A percentile compares a stretch with the other conserved stretches of the same genome.
phyloP scores from a whole-genome alignment of 2,797 vertebrate genomes.

The Trachurus trachurus region DNA sequence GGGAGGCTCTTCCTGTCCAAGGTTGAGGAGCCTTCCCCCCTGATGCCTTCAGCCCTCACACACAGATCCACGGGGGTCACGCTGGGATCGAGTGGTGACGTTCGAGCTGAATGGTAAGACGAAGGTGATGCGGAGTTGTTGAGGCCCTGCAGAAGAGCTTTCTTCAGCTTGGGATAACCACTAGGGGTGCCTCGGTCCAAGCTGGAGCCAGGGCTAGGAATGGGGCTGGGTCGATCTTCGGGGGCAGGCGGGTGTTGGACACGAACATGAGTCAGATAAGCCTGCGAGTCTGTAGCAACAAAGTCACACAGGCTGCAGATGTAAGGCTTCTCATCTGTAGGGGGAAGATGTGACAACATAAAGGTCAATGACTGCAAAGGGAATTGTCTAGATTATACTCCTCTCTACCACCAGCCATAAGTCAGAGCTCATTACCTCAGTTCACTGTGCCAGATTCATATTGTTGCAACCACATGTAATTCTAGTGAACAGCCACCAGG shows the following conservation, averaged over 20 bases:
- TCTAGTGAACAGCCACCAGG: conserved; percentile 69
- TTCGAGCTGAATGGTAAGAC: conserved; percentile 56
- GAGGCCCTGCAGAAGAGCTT: conserved; percentile 68
- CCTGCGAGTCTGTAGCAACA: conserved; percentile 76
- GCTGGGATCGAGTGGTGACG: conserved; percentile 45
- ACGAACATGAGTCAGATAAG: conserved; percentile 80
- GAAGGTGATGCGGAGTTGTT: conserved; percentile 55
- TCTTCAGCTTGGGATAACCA: conserved; percentile 78
- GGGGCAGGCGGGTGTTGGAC: conserved; percentile 71
- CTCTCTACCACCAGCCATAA: conserved; percentile 6
- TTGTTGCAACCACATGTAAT: conserved; percentile 31
- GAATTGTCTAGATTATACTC: background rate
- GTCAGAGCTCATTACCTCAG: conserved; percentile 21
- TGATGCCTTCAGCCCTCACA: conserved; percentile 72
- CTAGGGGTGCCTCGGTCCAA: conserved; percentile 64
- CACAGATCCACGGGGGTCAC: conserved; percentile 80
- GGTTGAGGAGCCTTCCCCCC: conserved; percentile 68
- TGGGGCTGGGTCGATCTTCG: conserved; percentile 55
- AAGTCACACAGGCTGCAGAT: conserved; percentile 86
- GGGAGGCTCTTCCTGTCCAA: conserved; percentile 85
- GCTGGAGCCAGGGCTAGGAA: conserved; percentile 61
- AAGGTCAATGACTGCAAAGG: conserved; percentile 30
- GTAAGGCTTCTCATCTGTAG: conserved; percentile 89
- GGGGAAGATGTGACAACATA: conserved; percentile 51
- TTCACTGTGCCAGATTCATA: conserved; percentile 17